Evolutionary conservation across 2,888 invertebrate genomes (phyloP).

Genomic region (Brachynemurus nebulosus): DNA sequence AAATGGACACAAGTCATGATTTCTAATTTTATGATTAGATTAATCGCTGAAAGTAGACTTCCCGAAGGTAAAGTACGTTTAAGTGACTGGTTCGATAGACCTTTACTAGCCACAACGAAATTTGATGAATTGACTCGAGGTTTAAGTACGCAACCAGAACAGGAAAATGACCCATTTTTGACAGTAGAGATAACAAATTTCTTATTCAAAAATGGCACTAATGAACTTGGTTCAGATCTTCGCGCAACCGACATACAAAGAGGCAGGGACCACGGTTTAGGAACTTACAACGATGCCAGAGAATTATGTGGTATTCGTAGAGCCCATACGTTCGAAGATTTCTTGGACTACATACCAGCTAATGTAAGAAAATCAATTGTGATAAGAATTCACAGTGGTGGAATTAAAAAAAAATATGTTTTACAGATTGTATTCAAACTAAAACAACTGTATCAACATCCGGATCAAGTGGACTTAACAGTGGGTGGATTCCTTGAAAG

Average conservation of each 20-base stretch:
- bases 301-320: constrained; percentile 59
- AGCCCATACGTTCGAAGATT: constrained; percentile 54
- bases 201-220: constrained; percentile 51
- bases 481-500: constrained; percentile 72
- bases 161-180: constrained; percentile 46
- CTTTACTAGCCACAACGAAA: constrained; percentile 47
- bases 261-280: constrained; percentile 74
- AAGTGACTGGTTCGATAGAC: constrained; percentile 58
- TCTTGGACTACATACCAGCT: no score
- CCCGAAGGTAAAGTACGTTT: constrained; percentile 47
- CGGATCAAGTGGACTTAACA: constrained; percentile 74
- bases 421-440: constrained; percentile 52
- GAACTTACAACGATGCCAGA: constrained; percentile 63
- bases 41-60: no score
- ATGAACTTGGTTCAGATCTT: constrained; percentile 64
- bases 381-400: no score
- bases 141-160: constrained; percentile 60
- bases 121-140: constrained; percentile 65
- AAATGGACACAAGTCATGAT: no score
- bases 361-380: no score
- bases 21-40: no score
- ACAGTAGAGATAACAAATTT: constrained; percentile 45
- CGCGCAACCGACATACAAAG: constrained; percentile 74
- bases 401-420: no score
- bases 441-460: constrained; percentile 47